Percentiles rank a stretch among this genome's conserved stretches.
These are phyloP conservation scores for Catharus minimus DNA, from an alignment of 2,113 vertebrate genomes.

Conservation along the genomic window DNA sequence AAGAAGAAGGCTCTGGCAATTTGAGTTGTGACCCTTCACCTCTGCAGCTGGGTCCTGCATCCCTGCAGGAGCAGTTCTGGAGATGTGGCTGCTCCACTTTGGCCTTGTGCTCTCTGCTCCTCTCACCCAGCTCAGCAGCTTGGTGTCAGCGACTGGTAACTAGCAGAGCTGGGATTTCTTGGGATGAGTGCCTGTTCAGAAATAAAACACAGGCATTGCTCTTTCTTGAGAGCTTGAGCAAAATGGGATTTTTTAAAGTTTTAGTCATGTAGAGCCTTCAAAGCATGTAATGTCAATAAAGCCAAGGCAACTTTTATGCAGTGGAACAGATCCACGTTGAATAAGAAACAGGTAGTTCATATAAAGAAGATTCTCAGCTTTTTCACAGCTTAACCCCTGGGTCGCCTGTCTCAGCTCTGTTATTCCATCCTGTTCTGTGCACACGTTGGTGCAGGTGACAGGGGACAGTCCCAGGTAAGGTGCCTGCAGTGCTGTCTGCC, in stretches of 20 bases:
- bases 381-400: background rate
- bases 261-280: background rate
- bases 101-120: background rate
- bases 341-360: background rate
- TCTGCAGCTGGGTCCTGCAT: background rate
- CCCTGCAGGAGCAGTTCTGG: background rate
- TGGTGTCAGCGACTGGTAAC: background rate
- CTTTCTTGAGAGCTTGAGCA: background rate
- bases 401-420: background rate
- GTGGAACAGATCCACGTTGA: background rate
- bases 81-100: background rate
- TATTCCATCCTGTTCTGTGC: background rate
- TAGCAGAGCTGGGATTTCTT: fast-evolving
- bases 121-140: background rate
- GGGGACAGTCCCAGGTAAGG: background rate
- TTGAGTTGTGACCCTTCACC: background rate
- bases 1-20: background rate
- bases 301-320: background rate
- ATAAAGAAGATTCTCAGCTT: background rate
- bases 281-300: fast-evolving
- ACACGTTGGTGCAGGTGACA: background rate
- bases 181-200: background rate
- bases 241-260: background rate
- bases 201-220: fast-evolving
- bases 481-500: background rate